phyloP scores from a whole-genome alignment of 2,797 vertebrate species.

The Enteromius afrohamiltoni region DNA sequence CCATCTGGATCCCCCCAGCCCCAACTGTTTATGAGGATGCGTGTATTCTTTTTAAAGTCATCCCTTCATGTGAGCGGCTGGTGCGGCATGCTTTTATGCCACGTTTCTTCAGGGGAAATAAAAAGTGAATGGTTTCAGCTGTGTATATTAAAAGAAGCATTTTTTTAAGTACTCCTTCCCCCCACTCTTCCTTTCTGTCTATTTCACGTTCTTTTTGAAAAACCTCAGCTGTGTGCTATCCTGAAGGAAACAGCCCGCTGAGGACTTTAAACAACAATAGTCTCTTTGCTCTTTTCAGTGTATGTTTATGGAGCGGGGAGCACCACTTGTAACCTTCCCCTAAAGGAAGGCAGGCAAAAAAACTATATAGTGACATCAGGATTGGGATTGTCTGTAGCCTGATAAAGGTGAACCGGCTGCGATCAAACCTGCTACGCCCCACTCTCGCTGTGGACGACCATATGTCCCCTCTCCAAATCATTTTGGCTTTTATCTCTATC shows the following conservation, averaged over 20 bases:
- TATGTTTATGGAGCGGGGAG: conserved; percentile 12
- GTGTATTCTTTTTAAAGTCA: conserved; percentile 53
- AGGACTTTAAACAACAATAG: conserved; percentile 71
- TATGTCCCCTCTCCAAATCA: conserved; percentile 57
- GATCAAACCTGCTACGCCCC: conserved; percentile 17
- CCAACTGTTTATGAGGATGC: conserved; percentile 32
- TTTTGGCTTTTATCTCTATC: conserved; percentile 78
- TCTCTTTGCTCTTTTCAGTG: conserved; percentile 69
- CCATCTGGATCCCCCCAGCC: conserved; percentile 36
- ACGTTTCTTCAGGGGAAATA: conserved; percentile 60
- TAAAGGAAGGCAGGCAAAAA: conserved; percentile 13
- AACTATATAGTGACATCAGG: conserved; percentile 7
- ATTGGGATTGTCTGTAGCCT: conserved; percentile 8
- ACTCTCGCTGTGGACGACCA: conserved; percentile 44
- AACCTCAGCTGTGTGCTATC: conserved; percentile 48
- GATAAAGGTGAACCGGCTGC: conserved; percentile 40
- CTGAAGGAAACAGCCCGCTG: conserved; percentile 58
- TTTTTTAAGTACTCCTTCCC: conserved; percentile 54
- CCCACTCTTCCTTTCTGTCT: conserved; percentile 23
- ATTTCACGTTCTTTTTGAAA: conserved; percentile 56
- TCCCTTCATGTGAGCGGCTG: conserved; percentile 55
- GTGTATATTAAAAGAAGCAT: conserved; percentile 60
- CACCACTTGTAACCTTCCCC: conserved; percentile 8
- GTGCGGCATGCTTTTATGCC: conserved; percentile 57
- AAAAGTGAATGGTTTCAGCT: conserved; percentile 63